Evolutionary conservation across 2,888 invertebrate species (phyloP).

Genomic region (Drosophila quasianomalipes): DNA sequence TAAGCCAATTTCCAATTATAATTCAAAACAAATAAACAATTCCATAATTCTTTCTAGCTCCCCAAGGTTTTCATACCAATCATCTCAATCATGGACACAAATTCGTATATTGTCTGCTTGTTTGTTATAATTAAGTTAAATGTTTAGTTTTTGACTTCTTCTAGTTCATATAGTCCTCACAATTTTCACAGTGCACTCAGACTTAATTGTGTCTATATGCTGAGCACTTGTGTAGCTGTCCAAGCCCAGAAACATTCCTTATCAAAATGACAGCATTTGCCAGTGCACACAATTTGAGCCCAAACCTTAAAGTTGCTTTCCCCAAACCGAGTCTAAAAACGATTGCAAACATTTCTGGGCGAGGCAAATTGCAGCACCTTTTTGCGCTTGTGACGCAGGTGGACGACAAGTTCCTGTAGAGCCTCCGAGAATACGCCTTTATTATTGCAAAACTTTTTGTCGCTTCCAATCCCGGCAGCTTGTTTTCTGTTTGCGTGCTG

Average conservation of each 20-base stretch:
- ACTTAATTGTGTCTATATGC: slow-evolving; percentile 30
- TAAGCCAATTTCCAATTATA: not conserved
- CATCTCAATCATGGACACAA: not conserved
- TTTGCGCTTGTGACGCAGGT: slow-evolving; percentile 48
- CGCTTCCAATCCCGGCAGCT: not conserved
- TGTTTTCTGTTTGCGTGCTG: not conserved
- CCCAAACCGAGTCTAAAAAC: not conserved
- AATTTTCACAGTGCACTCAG: slow-evolving; percentile 19
- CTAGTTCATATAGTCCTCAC: not conserved
- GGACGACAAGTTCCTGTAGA: slow-evolving; percentile 2
- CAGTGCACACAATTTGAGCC: slow-evolving; percentile 16
- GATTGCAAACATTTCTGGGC: slow-evolving; percentile 22
- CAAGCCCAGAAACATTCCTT: slow-evolving; percentile 1
- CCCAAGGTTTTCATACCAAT: not conserved
- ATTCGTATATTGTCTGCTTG: not conserved
- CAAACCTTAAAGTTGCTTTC: not conserved
- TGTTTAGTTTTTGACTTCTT: no score
- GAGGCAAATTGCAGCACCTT: slow-evolving; percentile 48
- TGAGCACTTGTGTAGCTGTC: slow-evolving; percentile 27
- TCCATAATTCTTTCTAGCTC: not conserved
- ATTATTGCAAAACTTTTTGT: slow-evolving; percentile 61
- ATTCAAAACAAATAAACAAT: not conserved
- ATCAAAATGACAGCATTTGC: slow-evolving; percentile 4
- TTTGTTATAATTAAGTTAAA: not conserved
- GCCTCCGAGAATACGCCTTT: slow-evolving; percentile 29